These are phyloP conservation scores for Hemibagrus wyckioides DNA, from an alignment of 2,113 vertebrate genomes.

Conservation along the genomic window DNA sequence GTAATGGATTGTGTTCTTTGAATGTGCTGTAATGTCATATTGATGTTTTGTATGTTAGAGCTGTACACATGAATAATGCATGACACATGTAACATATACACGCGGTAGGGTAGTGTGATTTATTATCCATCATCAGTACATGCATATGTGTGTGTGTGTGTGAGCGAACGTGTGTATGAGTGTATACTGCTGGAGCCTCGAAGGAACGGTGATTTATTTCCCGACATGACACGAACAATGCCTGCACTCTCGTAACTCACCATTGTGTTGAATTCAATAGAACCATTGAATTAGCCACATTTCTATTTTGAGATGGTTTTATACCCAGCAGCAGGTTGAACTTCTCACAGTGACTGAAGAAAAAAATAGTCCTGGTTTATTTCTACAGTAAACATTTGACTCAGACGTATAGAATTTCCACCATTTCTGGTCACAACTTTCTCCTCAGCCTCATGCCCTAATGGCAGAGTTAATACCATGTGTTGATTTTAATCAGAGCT, in stretches of 20 bases:
- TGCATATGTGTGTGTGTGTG: not conserved
- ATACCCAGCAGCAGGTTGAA: not conserved
- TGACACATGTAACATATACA: not conserved
- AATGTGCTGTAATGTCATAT: not conserved
- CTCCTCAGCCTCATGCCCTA: not conserved
- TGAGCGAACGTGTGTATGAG: not conserved
- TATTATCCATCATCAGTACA: not conserved
- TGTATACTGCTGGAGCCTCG: conserved; percentile 9
- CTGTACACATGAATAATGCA: not conserved
- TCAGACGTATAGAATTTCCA: conserved; percentile 36
- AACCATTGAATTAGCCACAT: conserved; percentile 34
- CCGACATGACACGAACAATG: conserved; percentile 33
- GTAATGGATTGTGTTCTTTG: not conserved
- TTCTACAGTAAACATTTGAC: conserved; percentile 43
- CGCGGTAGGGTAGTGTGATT: not conserved
- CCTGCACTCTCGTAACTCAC: conserved; percentile 29
- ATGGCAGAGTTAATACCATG: conserved; percentile 31
- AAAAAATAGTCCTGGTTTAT: conserved; percentile 16
- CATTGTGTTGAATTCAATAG: conserved; percentile 57
- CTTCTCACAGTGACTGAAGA: conserved; percentile 25
- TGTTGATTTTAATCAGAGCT: conserved; percentile 44
- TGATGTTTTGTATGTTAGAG: not conserved
- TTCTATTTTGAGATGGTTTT: conserved; percentile 48
- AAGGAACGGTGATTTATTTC: conserved; percentile 36
- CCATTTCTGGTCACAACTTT: conserved; percentile 17